Evolutionary conservation across 2,797 vertebrate genomes (phyloP).

Genomic region (Mormyrus proboscirostris): DNA sequence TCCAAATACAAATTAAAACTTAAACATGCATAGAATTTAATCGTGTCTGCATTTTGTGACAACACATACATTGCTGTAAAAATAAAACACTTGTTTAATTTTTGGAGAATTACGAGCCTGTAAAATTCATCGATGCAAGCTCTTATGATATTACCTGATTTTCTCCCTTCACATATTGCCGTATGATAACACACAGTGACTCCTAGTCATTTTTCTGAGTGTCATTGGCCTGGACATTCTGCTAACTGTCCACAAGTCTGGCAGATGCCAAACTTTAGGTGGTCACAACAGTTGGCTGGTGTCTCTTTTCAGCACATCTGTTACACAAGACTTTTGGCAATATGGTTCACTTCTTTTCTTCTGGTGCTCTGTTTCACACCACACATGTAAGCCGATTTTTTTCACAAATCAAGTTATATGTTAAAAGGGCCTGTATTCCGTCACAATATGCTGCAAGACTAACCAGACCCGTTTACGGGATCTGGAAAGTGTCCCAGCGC

Average conservation of each 20-base stretch:
- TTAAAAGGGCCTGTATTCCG: not conserved
- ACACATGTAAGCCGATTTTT: conserved; percentile 16
- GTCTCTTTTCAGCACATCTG: conserved; percentile 82
- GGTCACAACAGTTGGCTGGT: conserved; percentile 68
- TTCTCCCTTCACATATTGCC: conserved; percentile 11
- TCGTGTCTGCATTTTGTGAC: not conserved
- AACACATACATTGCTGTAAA: not conserved
- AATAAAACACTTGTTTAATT: not conserved
- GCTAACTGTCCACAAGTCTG: conserved; percentile 60
- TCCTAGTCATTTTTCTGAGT: conserved; percentile 41
- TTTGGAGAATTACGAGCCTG: not conserved
- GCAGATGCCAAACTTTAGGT: conserved; percentile 79
- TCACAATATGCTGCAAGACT: not conserved
- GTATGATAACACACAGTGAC: conserved; percentile 24
- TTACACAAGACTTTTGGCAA: conserved; percentile 54
- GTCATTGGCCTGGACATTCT: conserved; percentile 52
- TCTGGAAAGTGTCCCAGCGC: not conserved
- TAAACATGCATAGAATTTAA: not conserved
- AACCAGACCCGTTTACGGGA: not conserved
- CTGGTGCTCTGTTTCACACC: conserved; percentile 14
- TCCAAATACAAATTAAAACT: not conserved
- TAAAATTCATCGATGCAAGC: not conserved
- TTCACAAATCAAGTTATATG: not conserved
- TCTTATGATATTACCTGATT: not conserved
- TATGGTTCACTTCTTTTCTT: conserved; percentile 33